These are phyloP conservation scores for Camelus bactrianus DNA, from an alignment of 2,113 vertebrate genomes.

Conservation along the genomic window DNA sequence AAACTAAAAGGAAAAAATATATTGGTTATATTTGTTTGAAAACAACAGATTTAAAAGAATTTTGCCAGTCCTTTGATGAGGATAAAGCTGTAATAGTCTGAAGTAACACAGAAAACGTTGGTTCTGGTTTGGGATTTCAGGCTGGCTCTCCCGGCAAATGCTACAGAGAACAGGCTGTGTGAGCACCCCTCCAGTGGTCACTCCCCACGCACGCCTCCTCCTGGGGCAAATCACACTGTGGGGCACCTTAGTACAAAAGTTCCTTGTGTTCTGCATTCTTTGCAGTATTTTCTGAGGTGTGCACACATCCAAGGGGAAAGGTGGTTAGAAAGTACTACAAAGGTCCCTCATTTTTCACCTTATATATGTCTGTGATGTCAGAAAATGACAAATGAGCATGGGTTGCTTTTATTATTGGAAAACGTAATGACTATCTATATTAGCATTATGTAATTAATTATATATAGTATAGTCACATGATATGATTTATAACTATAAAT, in stretches of 20 bases:
- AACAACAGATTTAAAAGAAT: background rate
- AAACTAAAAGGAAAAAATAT: background rate
- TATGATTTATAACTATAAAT: background rate
- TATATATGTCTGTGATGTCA: background rate
- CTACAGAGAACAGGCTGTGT: background rate
- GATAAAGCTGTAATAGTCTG: background rate
- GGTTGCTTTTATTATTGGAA: background rate
- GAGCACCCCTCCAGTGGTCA: background rate
- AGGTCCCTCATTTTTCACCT: background rate
- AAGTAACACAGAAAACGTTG: background rate
- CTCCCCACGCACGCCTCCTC: background rate
- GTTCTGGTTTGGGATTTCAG: background rate
- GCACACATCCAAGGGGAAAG: background rate
- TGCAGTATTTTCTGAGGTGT: background rate
- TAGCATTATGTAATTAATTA: background rate
- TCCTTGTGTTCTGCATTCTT: background rate
- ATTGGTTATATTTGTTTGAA: background rate
- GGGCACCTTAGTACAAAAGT: background rate
- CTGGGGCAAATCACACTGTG: background rate
- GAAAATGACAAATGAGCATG: background rate
- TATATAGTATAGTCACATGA: background rate
- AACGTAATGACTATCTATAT: background rate
- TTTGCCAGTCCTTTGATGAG: background rate
- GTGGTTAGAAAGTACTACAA: too few species aligned
- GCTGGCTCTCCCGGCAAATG: background rate